These are phyloP conservation scores for Hedya salicella DNA, from an alignment of 2,888 invertebrate species.

Conservation along the genomic window DNA sequence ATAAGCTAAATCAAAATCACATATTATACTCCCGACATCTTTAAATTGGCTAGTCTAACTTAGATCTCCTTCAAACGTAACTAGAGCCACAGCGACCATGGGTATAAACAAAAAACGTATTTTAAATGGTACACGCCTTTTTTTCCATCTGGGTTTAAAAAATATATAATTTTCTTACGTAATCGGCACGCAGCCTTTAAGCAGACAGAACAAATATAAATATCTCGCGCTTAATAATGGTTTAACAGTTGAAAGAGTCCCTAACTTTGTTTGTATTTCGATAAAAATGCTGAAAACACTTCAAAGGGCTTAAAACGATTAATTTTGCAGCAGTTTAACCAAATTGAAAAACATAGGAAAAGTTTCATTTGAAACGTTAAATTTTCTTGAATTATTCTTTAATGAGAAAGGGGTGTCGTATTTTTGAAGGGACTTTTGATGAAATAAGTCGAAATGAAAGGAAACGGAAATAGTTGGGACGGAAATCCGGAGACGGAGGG, in stretches of 20 bases:
- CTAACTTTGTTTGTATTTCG: slow-evolving; percentile 35
- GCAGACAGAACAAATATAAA: slow-evolving; percentile 6
- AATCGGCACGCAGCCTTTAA: neutral
- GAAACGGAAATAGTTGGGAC: slow-evolving; percentile 32
- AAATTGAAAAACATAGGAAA: slow-evolving; percentile 34
- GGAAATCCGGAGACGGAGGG: slow-evolving; percentile 29
- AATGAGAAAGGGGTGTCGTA: slow-evolving; percentile 12
- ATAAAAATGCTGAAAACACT: slow-evolving; percentile 40
- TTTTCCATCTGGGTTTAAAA: neutral
- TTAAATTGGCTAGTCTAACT: too few species aligned
- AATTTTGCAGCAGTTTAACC: slow-evolving; percentile 32
- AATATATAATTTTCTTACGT: slow-evolving; percentile 4
- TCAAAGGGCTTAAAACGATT: slow-evolving; percentile 43
- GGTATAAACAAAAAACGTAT: too few species aligned
- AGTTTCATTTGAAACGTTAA: slow-evolving; percentile 25
- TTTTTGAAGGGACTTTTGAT: slow-evolving; percentile 2
- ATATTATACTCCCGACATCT: too few species aligned
- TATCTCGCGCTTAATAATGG: slow-evolving; percentile 26
- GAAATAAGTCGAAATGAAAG: slow-evolving; percentile 24
- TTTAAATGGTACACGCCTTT: too few species aligned
- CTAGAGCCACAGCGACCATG: too few species aligned
- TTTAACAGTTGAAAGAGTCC: slow-evolving; percentile 26
- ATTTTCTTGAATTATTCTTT: slow-evolving; percentile 13
- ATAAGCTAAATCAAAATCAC: too few species aligned
- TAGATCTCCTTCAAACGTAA: too few species aligned